Evolutionary conservation across 2,888 invertebrate species (phyloP), one percentile per base, ranked within the genome.

Genomic region (Xestia sexstrigata): DNA sequence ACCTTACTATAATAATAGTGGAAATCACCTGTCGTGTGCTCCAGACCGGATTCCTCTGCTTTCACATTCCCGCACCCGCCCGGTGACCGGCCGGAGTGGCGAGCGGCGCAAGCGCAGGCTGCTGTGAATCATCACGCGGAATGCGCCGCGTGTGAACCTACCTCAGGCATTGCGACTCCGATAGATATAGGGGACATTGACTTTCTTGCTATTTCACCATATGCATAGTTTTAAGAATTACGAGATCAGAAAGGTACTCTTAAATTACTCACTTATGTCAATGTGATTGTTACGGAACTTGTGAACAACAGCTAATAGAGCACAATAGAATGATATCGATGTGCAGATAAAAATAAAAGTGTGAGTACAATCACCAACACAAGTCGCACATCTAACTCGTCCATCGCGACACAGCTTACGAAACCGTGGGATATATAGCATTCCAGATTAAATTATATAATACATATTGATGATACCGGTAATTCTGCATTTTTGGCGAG

Each of bases 1-100:
- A 60, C 42, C 58, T 39, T 17, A 55, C 23, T 52, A 60, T 62
- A 69, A 70, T 62, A 78, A 42, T 75, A 75, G 70, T 68, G 63
- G 55, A 70, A 47, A 58, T 65, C 78, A 81, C 76, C 77, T 82
- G 85, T 76, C 62, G 70, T 72, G 66, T 70, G 77, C 73, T 88
- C 81, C 85, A 77, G 90, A 90, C 91, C 91, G 87, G 91, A 91
- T 91, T 92, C 91, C 90, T 90, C 88, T 83, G 92, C 93, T 93
- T 92, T 92, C 92, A 92, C 92, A 90, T 91, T 91, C 90, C 88
- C 85, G 79, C 79, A 75, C 35, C 72, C 67, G 70, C 30, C 26
- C 55, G 52, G 58, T 3, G 35, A 35, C 76, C 35, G 74, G 23
- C 17, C 60, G 30, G 30, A 9, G 7, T 5, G 20, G 60, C 60